Evolutionary conservation across 2,797 vertebrate genomes (phyloP).

Genomic region (Saxicola maurus): DNA sequence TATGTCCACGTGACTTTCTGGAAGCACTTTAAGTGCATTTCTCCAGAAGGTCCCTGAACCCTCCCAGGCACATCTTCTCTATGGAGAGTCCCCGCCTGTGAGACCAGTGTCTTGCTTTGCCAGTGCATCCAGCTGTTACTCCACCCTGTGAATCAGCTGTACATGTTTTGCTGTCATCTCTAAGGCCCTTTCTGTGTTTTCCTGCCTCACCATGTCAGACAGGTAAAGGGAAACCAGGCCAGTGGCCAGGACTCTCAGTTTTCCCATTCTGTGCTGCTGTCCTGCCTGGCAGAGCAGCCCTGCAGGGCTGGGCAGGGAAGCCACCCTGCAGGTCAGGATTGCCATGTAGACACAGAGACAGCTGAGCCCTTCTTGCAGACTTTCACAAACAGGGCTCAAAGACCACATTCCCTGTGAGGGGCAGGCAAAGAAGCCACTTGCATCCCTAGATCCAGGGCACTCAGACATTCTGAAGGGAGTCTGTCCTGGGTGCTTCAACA

Average conservation of each 20-base stretch:
- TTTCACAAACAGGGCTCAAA: not conserved
- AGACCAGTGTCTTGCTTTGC: not conserved
- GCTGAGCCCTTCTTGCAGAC: not conserved
- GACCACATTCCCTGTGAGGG: not conserved
- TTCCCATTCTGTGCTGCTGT: not conserved
- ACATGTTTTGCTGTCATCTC: not conserved
- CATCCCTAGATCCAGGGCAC: not conserved
- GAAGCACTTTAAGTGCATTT: not conserved
- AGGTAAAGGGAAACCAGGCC: not conserved
- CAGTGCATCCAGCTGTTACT: not conserved
- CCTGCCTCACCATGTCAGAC: not conserved
- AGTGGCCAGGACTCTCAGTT: not conserved
- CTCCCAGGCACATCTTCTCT: not conserved
- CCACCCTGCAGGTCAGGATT: not conserved
- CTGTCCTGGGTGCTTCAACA: accelerated
- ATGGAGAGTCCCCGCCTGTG: accelerated
- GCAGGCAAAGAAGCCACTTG: not conserved
- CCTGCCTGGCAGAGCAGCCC: no score
- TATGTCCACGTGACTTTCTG: not conserved
- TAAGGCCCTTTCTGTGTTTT: not conserved
- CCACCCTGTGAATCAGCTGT: not conserved
- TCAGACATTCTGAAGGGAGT: not conserved
- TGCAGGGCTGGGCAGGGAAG: no score
- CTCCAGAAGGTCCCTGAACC: not conserved
- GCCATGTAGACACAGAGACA: accelerated